These are phyloP conservation scores for Motacilla alba DNA, from an alignment of 2,113 vertebrate genomes.

Conservation along the genomic window DNA sequence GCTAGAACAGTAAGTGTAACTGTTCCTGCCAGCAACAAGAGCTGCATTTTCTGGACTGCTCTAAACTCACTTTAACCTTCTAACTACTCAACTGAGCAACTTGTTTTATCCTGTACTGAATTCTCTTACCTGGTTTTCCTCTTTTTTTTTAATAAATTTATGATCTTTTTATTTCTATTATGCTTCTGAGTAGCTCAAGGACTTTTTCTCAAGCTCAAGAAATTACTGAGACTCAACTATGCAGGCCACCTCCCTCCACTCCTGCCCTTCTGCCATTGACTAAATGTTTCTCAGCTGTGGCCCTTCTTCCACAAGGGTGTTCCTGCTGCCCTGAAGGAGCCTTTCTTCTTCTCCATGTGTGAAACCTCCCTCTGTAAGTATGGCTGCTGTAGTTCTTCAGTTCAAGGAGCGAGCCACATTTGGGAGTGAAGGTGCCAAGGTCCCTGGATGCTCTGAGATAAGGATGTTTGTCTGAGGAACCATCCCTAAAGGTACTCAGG, in stretches of 20 bases:
- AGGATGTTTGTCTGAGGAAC: background rate
- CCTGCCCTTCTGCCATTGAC: background rate
- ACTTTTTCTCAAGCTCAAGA: background rate
- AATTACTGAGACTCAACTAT: background rate
- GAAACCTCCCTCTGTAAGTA: background rate
- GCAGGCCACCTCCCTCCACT: background rate
- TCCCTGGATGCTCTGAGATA: background rate
- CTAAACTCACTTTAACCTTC: background rate
- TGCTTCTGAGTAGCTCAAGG: background rate
- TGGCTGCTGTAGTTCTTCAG: background rate
- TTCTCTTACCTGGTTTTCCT: background rate
- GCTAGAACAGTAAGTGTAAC: background rate
- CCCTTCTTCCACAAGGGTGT: background rate
- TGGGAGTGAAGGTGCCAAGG: background rate
- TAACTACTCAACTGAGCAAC: background rate
- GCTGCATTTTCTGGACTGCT: background rate
- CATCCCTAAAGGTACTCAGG: background rate
- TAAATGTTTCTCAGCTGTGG: background rate
- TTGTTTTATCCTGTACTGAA: background rate
- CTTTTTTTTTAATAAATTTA: background rate
- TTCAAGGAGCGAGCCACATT: background rate
- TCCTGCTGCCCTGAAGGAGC: background rate
- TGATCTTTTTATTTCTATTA: background rate
- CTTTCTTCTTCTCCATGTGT: background rate
- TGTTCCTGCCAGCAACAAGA: background rate